Evolutionary conservation across 2,888 invertebrate species (phyloP).

Genomic region (Nemotelus pantherinus): DNA sequence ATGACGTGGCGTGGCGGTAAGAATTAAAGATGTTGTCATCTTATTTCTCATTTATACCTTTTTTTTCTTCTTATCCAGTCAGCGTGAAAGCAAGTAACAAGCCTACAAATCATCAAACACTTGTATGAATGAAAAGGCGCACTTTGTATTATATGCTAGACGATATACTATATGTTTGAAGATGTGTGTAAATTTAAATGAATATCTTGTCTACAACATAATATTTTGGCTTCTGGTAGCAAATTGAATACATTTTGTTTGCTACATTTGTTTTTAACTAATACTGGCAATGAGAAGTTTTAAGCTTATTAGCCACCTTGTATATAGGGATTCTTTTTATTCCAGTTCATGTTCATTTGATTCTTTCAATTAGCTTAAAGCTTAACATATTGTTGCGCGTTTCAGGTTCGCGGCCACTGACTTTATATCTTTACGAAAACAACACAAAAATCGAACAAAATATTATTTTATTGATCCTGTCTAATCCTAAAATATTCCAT

Average conservation of each 20-base stretch:
- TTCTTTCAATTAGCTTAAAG: too few species aligned
- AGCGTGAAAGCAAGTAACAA: not conserved
- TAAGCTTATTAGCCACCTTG: too few species aligned
- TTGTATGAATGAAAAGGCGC: not conserved
- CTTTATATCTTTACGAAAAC: too few species aligned
- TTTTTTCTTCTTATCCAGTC: not conserved
- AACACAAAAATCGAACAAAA: too few species aligned
- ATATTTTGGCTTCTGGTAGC: not conserved
- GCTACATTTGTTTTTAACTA: not conserved
- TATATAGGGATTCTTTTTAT: too few species aligned
- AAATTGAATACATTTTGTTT: not conserved
- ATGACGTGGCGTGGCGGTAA: not conserved
- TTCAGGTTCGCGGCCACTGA: too few species aligned
- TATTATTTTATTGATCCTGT: too few species aligned
- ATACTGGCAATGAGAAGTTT: not conserved
- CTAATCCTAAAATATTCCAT: too few species aligned
- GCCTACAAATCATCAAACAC: not conserved
- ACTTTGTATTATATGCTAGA: not conserved
- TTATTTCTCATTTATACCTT: slow-evolving; percentile 31
- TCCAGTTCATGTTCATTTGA: too few species aligned
- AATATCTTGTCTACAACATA: not conserved
- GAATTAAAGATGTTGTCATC: slow-evolving; percentile 25
- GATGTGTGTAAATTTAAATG: not conserved
- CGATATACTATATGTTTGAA: not conserved
- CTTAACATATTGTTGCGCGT: too few species aligned